A percentile compares a stretch with the other conserved stretches of the same genome.
Evolutionary conservation across 1,140 invertebrate genomes (phyloP).

Genomic region (Lerema accius): DNA sequence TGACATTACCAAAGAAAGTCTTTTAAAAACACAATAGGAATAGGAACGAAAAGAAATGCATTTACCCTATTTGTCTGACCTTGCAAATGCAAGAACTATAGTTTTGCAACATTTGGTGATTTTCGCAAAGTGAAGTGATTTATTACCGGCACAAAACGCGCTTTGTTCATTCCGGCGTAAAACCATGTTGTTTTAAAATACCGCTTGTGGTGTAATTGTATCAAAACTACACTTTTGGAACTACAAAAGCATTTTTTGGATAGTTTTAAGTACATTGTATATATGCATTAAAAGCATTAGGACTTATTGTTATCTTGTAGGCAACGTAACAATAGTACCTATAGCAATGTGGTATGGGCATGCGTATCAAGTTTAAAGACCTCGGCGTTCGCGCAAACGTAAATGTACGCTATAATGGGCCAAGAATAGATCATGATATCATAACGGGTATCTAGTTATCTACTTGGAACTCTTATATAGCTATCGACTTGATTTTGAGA

Average conservation of each 20-base stretch:
- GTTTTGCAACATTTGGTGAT: conserved; percentile 73
- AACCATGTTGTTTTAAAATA: conserved; percentile 65
- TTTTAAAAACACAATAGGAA: conserved; percentile 46
- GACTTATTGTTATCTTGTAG: conserved; percentile 30
- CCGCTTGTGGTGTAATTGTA: conserved; percentile 72
- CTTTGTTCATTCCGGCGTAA: conserved; percentile 55
- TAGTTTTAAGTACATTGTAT: conserved; percentile 48
- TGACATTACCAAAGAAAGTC: conserved; percentile 63
- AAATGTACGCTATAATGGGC: conserved; percentile 55
- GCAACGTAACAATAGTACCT: conserved; percentile 23
- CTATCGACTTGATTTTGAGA: conserved; percentile 12
- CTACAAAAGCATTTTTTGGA: conserved; percentile 40
- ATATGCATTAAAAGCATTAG: conserved; percentile 34
- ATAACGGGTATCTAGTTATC: conserved; percentile 49
- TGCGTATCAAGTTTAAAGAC: conserved; percentile 55
- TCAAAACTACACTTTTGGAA: conserved; percentile 41
- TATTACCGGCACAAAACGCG: conserved; percentile 52
- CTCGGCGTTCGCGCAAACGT: conserved; percentile 54
- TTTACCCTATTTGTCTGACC: conserved; percentile 42
- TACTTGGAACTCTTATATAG: conserved; percentile 26
- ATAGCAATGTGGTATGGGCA: conserved; percentile 30
- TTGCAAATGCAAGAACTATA: conserved; percentile 35
- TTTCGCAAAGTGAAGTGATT: conserved; percentile 71
- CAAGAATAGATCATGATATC: conserved; percentile 72
- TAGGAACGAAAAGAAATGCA: conserved; percentile 44